These are phyloP conservation scores for Manis crassicaudata DNA, from an alignment of 2,797 vertebrate species.

Conservation along the genomic window DNA sequence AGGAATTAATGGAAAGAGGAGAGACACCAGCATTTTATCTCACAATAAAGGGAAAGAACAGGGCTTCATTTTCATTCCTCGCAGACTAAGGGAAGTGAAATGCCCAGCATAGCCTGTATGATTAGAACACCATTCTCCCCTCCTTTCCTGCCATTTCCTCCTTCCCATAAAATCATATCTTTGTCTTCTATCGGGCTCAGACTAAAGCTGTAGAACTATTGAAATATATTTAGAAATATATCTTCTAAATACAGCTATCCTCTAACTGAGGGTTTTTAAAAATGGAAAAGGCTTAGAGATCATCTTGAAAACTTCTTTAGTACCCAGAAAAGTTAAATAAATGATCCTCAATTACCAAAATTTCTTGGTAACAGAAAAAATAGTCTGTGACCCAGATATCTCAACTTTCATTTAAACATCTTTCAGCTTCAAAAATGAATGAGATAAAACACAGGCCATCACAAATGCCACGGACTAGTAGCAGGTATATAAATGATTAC, in stretches of 20 bases:
- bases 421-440: background rate
- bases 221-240: background rate
- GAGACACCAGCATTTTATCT: background rate
- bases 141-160: background rate
- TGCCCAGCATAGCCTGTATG: background rate
- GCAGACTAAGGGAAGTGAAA: background rate
- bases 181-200: background rate
- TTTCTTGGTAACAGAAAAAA: background rate
- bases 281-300: background rate
- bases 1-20: conserved; percentile 51
- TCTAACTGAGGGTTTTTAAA: conserved; percentile 33
- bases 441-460: background rate
- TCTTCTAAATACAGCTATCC: background rate
- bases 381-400: background rate
- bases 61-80: background rate
- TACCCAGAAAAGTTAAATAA: background rate
- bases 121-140: background rate
- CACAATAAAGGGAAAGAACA: background rate
- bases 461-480: background rate
- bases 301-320: background rate
- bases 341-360: background rate
- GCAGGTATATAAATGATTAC: background rate
- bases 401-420: background rate
- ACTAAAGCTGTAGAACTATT: background rate
- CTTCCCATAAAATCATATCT: background rate